A percentile compares a stretch with the other conserved stretches of the same genome.
Conservation (phyloP, 2,113 vertebrate genomes). For the Polypterus bichir region DNA sequence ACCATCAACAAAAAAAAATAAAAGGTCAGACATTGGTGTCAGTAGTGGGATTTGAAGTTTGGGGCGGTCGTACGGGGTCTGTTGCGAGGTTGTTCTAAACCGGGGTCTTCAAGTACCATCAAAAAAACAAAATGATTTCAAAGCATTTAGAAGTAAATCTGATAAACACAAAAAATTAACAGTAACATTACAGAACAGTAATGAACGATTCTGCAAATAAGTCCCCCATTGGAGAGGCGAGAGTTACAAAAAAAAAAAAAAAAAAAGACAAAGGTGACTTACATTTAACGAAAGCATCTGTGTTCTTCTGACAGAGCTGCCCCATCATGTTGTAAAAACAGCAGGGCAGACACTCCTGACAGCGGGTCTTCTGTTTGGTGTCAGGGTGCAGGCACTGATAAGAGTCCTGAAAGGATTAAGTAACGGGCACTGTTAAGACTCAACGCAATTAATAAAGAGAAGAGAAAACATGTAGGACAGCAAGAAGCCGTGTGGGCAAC, state of each 20-base stretch:
- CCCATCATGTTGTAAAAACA: slow-evolving; percentile 54
- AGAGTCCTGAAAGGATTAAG: slow-evolving; percentile 36
- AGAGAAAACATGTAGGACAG: background rate
- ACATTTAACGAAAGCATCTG: slow-evolving; percentile 66
- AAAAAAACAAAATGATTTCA: too few relatives aligned
- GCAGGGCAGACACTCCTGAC: slow-evolving; percentile 59
- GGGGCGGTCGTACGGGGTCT: too few relatives aligned
- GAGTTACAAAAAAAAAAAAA: background rate
- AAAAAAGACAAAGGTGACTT: slow-evolving; percentile 16
- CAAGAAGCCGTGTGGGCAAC: slow-evolving; percentile 4
- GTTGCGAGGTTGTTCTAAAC: too few relatives aligned
- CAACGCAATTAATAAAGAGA: background rate
- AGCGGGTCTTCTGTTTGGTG: slow-evolving; percentile 56
- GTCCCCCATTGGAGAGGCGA: too few relatives aligned
- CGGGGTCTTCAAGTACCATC: too few relatives aligned
- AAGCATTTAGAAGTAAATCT: too few relatives aligned
- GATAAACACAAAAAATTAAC: too few relatives aligned
- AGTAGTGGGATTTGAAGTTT: too few relatives aligned
- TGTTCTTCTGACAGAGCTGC: slow-evolving; percentile 61
- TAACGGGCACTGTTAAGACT: background rate
- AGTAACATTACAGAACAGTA: too few relatives aligned
- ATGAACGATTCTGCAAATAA: too few relatives aligned
- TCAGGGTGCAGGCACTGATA: slow-evolving; percentile 51
- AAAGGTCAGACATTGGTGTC: too few relatives aligned
- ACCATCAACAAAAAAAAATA: too few relatives aligned